Evolutionary conservation across 2,888 invertebrate species (phyloP).

Genomic region (Acleris emargana): DNA sequence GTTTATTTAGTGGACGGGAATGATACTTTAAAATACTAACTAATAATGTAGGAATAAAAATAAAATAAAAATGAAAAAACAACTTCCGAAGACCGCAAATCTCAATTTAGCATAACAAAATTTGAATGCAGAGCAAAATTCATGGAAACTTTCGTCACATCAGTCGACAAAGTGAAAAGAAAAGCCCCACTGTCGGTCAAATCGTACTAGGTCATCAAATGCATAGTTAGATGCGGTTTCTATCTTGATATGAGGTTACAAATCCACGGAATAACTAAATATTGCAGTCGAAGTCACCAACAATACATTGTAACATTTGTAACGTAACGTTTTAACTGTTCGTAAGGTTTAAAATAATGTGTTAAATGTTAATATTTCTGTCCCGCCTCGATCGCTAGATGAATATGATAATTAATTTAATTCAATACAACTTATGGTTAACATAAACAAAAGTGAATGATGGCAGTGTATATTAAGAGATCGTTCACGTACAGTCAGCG

Average conservation of each 20-base stretch:
- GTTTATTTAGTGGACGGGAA: not conserved
- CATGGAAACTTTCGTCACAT: not conserved
- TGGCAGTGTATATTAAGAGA: not conserved
- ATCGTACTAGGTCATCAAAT: conserved; percentile 4
- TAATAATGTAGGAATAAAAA: too few species aligned
- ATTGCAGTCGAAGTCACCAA: not conserved
- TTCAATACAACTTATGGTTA: conserved; percentile 1
- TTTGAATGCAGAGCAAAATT: not conserved
- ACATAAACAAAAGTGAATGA: not conserved
- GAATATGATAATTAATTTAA: not conserved
- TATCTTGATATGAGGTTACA: not conserved
- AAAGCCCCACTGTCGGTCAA: not conserved
- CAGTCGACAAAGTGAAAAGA: not conserved
- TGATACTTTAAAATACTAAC: too few species aligned
- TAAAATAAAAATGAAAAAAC: too few species aligned
- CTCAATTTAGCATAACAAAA: too few species aligned
- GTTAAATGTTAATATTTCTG: conserved; percentile 12
- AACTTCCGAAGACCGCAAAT: too few species aligned
- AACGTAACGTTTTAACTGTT: not conserved
- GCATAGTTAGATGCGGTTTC: conserved; percentile 8
- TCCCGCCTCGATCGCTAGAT: not conserved
- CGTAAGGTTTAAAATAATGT: not conserved
- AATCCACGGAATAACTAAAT: conserved; percentile 1
- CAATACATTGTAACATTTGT: too few species aligned
- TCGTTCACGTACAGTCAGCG: not conserved